Evolutionary conservation across 1,140 invertebrate species (phyloP).

Genomic region (Apolygus lucorum): DNA sequence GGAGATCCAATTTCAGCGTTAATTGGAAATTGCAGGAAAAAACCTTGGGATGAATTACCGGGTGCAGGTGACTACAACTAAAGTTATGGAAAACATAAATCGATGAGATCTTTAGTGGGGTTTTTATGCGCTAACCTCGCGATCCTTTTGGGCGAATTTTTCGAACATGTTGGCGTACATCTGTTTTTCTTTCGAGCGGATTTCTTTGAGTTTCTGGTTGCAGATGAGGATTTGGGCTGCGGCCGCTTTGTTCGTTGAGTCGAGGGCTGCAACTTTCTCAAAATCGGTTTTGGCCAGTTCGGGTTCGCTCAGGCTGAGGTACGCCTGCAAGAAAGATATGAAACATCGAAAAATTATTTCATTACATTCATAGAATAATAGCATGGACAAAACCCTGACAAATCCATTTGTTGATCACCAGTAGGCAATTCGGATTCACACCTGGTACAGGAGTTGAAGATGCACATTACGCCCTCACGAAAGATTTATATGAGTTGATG

Average conservation of each 20-base stretch:
- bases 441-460: no score
- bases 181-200: conserved; percentile 73
- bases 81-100: no score
- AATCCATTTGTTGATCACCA: neutral
- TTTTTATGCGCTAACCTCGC: conserved; percentile 50
- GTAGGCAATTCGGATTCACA: no score
- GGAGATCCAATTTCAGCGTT: no score
- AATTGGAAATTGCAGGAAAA: no score
- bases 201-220: conserved; percentile 62
- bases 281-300: conserved; percentile 74
- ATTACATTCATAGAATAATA: no score
- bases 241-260: conserved; percentile 77
- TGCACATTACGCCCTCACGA: no score
- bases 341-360: neutral
- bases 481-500: no score
- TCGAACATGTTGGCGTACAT: conserved; percentile 93
- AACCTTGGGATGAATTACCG: no score
- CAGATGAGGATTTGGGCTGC: conserved; percentile 65
- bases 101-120: no score
- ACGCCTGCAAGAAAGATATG: conserved; percentile 49
- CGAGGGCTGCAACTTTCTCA: conserved; percentile 56
- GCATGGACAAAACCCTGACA: neutral
- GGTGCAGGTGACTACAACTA: no score
- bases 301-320: conserved; percentile 64
- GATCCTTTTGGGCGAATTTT: conserved; percentile 71